These are phyloP conservation scores for Zophobas morio DNA, from an alignment of 1,140 invertebrate genomes.

Conservation along the genomic window DNA sequence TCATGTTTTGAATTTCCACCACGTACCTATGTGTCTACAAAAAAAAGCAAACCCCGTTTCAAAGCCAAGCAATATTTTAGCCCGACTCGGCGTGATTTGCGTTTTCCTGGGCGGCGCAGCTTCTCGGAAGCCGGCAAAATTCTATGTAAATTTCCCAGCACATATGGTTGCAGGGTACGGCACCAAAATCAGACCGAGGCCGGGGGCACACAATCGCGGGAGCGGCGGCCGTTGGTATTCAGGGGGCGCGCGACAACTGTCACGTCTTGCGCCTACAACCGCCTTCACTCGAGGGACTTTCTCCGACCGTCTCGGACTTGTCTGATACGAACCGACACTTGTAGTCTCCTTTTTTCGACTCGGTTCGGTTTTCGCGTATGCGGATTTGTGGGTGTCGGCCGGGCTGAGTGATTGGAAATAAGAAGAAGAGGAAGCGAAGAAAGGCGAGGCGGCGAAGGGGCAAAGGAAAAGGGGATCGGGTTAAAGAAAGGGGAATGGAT, in stretches of 20 bases:
- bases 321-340: not conserved
- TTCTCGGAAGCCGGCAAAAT: not conserved
- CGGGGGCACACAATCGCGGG: slow-evolving; percentile 51
- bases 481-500: too few relatives aligned
- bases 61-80: too few relatives aligned
- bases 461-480: too few relatives aligned
- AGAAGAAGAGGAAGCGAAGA: too few relatives aligned
- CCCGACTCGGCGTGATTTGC: too few relatives aligned
- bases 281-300: slow-evolving; percentile 37
- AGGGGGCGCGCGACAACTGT: slow-evolving; percentile 52
- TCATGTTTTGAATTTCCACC: too few relatives aligned
- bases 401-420: not conserved
- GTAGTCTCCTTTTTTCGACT: too few relatives aligned
- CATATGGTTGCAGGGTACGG: slow-evolving; percentile 35
- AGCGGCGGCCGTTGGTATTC: slow-evolving; percentile 50
- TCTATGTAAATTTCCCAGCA: slow-evolving; percentile 9
- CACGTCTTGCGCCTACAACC: slow-evolving; percentile 48
- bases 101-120: not conserved
- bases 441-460: too few relatives aligned
- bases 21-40: too few relatives aligned
- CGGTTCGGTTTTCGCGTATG: too few relatives aligned
- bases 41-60: too few relatives aligned
- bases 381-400: too few relatives aligned
- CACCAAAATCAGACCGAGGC: slow-evolving; percentile 40
- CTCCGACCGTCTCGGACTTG: slow-evolving; percentile 44